Evolutionary conservation across 2,797 vertebrate species (phyloP), one percentile per base, ranked within the genome.

Genomic region (Hirundo rustica): DNA sequence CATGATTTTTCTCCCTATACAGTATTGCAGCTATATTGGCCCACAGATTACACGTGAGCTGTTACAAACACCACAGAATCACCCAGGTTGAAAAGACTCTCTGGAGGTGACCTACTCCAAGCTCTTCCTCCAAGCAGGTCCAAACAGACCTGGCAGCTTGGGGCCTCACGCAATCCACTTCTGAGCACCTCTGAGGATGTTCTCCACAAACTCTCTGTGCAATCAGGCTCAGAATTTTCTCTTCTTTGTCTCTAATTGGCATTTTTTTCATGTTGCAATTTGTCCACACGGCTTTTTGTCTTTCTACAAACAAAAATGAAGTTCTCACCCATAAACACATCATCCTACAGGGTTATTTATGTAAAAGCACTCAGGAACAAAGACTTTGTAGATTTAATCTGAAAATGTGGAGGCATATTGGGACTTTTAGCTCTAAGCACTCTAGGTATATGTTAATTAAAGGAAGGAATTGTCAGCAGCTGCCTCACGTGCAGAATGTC

Each of bases 91-190:
- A 26, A 53, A 83, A 25, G 10, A 68, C 29, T 7, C 4, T 61
- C 25, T 30, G 29, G 16, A 70, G 16, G 23, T 40, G 10, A 55
- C 6, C 14, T 22, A 53, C 32, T 13, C 16, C 38, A 58, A 86
- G 58, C 8, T 40, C 34, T 19, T 72, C n/a, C 19, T 45, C 36
- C 40, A 40, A 53, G 48, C 36, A 53, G 29, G n/a, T 45, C 8
- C 8, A 70, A 86, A 36, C 0, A 50, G 20, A 23, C 30, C 22
- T 51, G 25, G 27, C 19, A 82, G 34, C 12, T 40, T 32, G 15
- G 18, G 7, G 18, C 10, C 16, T 76, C 0, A 0, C 8, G 42
- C 23, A 85, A 6, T 38, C 11, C 48, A 42, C 17, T 40, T 75
- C n/a, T 64, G 15, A 77, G 65, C 44, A 71, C 34, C 75, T 51